Evolutionary conservation across 2,888 invertebrate species (phyloP).

Genomic region (Drosophila suboccidentalis): DNA sequence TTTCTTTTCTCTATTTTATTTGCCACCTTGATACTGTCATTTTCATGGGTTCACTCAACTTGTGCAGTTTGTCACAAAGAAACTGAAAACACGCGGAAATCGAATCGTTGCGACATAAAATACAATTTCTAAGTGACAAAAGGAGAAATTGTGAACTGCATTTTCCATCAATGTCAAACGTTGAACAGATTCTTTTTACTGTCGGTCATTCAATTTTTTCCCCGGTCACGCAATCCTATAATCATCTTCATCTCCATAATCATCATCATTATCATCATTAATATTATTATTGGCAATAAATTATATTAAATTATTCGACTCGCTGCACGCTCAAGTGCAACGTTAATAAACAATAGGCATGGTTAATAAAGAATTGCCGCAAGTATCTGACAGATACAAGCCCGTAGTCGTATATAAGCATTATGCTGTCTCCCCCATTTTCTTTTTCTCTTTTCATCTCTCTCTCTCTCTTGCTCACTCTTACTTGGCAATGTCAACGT

Average conservation of each 20-base stretch:
- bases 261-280: slow-evolving; percentile 29
- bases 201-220: slow-evolving; percentile 2
- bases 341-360: slow-evolving; percentile 55
- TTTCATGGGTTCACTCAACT: slow-evolving; percentile 63
- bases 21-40: slow-evolving; percentile 30
- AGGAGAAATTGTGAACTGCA: slow-evolving; percentile 42
- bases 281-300: slow-evolving; percentile 49
- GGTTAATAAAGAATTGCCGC: slow-evolving; percentile 58
- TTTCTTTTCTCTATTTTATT: neutral
- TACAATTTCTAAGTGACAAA: slow-evolving; percentile 66
- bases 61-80: slow-evolving; percentile 57
- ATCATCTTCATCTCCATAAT: slow-evolving; percentile 1
- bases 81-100: slow-evolving; percentile 57
- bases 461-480: neutral
- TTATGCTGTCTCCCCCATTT: slow-evolving; percentile 34
- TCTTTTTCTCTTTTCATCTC: neutral
- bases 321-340: slow-evolving; percentile 36
- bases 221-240: neutral
- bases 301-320: slow-evolving; percentile 50
- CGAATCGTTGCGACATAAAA: slow-evolving; percentile 40
- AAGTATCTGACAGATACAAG: slow-evolving; percentile 56
- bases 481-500: slow-evolving; percentile 42
- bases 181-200: slow-evolving; percentile 31
- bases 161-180: slow-evolving; percentile 62
- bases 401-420: slow-evolving; percentile 32